Conservation (phyloP, 2,888 invertebrate genomes). For the Tenthredo scrophulariae region DNA sequence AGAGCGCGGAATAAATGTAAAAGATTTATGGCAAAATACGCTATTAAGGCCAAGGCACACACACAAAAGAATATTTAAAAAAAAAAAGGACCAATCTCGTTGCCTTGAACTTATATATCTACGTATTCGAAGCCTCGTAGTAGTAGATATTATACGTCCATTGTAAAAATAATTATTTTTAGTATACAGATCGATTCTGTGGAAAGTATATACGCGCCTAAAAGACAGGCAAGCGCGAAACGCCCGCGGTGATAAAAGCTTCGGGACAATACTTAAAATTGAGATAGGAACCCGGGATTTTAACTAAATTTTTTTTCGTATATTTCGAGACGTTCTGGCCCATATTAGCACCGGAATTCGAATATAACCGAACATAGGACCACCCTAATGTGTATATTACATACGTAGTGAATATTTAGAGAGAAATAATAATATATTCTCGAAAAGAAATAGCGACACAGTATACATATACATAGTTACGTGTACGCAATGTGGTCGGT, state of each 20-base stretch:
- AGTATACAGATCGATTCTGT: too few relatives aligned
- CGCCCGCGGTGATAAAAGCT: too few relatives aligned
- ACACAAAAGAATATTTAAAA: background rate
- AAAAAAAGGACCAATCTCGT: background rate
- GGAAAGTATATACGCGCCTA: too few relatives aligned
- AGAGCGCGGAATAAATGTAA: background rate
- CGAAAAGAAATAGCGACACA: background rate
- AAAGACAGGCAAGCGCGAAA: too few relatives aligned
- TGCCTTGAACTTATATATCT: background rate
- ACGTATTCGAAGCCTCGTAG: background rate
- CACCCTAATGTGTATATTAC: too few relatives aligned
- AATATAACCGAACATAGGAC: too few relatives aligned
- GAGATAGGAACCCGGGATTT: too few relatives aligned
- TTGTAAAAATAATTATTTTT: background rate
- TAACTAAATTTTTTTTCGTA: too few relatives aligned
- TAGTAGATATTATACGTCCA: background rate
- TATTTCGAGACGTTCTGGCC: too few relatives aligned
- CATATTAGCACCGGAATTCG: too few relatives aligned
- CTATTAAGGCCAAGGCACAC: background rate
- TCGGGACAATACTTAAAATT: too few relatives aligned
- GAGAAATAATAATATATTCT: background rate
- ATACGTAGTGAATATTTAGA: background rate
- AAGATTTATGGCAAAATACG: background rate
- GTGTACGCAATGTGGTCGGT: background rate
- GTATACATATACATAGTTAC: background rate